A percentile compares a stretch with the other conserved stretches of the same genome.
Conservation (phyloP, 2,888 invertebrate genomes). For the Eristalinus sepulchralis region DNA sequence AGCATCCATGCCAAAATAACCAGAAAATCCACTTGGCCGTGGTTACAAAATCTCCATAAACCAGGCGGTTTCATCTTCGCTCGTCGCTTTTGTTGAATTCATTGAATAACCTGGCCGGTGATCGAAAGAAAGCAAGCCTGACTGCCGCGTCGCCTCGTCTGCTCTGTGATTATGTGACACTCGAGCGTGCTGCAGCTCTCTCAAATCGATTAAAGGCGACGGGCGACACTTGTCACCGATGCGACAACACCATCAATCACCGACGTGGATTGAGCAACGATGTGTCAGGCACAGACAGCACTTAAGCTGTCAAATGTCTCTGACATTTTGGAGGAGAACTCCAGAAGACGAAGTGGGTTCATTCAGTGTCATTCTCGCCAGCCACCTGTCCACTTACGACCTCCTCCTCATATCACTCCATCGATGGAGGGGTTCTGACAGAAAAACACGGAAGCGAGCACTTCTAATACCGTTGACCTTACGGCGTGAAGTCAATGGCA, state of each 20-base stretch:
- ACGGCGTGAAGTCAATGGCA: conserved; percentile 9
- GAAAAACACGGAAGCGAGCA: conserved; percentile 17
- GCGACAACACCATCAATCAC: conserved; percentile 5
- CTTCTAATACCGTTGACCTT: conserved; percentile 37
- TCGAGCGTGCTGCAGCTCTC: conserved; percentile 29
- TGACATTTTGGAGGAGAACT: not conserved
- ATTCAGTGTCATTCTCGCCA: conserved; percentile 39
- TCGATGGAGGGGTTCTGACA: not conserved
- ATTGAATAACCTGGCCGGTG: conserved; percentile 18
- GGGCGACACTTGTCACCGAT: conserved; percentile 2
- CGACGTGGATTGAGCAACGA: not conserved
- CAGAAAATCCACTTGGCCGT: conserved; percentile 19
- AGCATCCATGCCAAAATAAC: conserved; percentile 31
- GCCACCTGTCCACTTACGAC: conserved; percentile 19
- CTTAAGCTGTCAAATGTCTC: not conserved
- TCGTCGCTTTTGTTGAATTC: conserved; percentile 14
- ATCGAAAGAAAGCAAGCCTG: conserved; percentile 2
- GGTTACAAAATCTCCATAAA: conserved; percentile 41
- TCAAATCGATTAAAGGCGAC: conserved; percentile 45
- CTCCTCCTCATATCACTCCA: not conserved
- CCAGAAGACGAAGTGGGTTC: conserved; percentile 10
- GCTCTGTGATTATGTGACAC: conserved; percentile 32
- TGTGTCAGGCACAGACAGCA: not conserved
- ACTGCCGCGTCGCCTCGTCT: not conserved
- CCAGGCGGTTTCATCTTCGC: not conserved